Evolutionary conservation across 92 coral and sea anemone genomes (phyloP), one percentile per base, ranked within the genome.

Genomic region (Epizoanthus scotinus): DNA sequence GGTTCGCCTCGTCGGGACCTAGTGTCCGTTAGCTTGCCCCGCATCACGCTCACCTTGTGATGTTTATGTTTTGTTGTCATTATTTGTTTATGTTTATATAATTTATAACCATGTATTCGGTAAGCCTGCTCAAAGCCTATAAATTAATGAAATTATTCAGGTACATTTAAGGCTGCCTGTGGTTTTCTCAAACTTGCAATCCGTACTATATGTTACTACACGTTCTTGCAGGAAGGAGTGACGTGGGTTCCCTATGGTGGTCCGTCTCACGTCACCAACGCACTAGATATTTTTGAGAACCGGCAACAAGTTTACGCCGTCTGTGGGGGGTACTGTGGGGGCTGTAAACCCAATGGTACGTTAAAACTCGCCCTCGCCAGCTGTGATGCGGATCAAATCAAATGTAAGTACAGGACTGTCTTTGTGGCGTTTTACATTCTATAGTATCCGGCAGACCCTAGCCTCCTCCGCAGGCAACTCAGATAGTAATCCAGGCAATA

Each of bases 291-390:
- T 21, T 83, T 82, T 64, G 88, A 54, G 42, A 87, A 86, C 25
- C 88, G 89, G 8, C 84, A 87, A 8, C 55, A 42, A 31, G 92
- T 92, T 22, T 92, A 83, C 50, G 98, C 92, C 22, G 96, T 90
- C 61, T 94, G 98, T 78, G 98, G 98, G 57, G 98, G 98, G 5
- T 94, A 93, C 79, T 94, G 98, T 84, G 98, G 98, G 19, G 92
- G 91, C 2, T 94, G 98, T 74, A 79, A 84, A 42, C 94, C 98
- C 19, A 85, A 71, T 77, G 88, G 88, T 27, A 57, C 71, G 20
- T 31, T 94, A 6, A 81, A 78, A 21, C 83, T 94, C 22, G 89
- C 84, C 59, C 83, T 87, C 62, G 94, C 90, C 72, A 59, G 71
- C 24, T 94, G 96, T 68, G 91, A 89, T 3, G 87, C 82, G 53